Conservation (phyloP, 2,888 invertebrate genomes). For the Rutpela maculata region DNA sequence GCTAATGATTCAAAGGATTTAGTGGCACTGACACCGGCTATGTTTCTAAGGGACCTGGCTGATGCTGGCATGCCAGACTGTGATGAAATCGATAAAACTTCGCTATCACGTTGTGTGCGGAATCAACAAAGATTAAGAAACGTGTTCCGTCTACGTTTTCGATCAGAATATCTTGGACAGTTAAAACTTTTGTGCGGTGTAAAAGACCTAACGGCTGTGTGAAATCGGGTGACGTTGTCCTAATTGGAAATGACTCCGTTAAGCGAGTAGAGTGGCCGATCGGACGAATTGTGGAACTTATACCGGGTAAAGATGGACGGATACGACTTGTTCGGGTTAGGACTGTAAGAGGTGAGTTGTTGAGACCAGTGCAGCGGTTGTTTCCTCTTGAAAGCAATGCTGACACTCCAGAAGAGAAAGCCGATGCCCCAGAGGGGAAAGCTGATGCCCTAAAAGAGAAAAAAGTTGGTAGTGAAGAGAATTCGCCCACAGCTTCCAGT, state of each 20-base stretch:
- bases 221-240: constrained; percentile 48
- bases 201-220: constrained; percentile 33
- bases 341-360: constrained; percentile 41
- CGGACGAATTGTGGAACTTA: constrained; percentile 46
- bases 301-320: constrained; percentile 51
- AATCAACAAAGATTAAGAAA: constrained; percentile 56
- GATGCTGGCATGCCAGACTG: constrained; percentile 54
- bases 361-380: constrained; percentile 49
- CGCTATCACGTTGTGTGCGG: constrained; percentile 46
- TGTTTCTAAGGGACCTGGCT: constrained; percentile 59
- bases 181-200: constrained; percentile 35
- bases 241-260: constrained; percentile 49
- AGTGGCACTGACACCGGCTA: constrained; percentile 55
- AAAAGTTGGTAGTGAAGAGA: too few relatives aligned
- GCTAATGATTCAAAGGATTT: too few relatives aligned
- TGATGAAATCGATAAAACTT: constrained; percentile 49
- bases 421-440: too few relatives aligned
- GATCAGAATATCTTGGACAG: constrained; percentile 56
- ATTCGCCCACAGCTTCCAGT: too few relatives aligned
- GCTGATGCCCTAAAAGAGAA: too few relatives aligned
- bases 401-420: background rate
- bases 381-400: constrained; percentile 44
- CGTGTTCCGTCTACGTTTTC: constrained; percentile 53
- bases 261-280: constrained; percentile 54
- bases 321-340: constrained; percentile 46